phyloP scores from a whole-genome alignment of 1,140 invertebrate genomes.

The Drosophila simulans region DNA sequence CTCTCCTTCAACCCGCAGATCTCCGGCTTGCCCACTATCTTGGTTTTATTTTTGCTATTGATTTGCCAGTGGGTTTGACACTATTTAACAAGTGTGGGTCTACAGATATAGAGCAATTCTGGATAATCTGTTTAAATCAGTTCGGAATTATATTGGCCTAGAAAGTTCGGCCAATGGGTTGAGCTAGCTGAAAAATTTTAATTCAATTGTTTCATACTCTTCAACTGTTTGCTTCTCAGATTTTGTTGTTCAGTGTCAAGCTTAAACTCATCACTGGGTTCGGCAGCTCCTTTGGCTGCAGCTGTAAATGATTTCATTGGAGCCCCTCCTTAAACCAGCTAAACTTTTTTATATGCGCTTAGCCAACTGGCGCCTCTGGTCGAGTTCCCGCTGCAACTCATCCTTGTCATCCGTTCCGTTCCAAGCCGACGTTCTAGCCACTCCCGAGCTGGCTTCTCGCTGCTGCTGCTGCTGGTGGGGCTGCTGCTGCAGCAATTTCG shows the following conservation, averaged over 20 bases:
- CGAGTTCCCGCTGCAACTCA: neutral
- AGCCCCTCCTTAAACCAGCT: slow-evolving; percentile 74
- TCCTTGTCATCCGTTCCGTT: too few species aligned
- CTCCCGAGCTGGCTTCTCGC: slow-evolving; percentile 34
- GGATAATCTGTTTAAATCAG: too few species aligned
- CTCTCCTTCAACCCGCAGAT: slow-evolving; percentile 24
- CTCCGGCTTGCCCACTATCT: slow-evolving; percentile 17
- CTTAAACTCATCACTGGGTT: slow-evolving; percentile 15
- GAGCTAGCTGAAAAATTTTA: too few species aligned
- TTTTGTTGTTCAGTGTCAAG: slow-evolving; percentile 25
- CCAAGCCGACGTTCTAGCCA: slow-evolving; percentile 9
- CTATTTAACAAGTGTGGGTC: slow-evolving; percentile 1
- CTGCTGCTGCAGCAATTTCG: slow-evolving; percentile 65
- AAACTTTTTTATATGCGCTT: slow-evolving; percentile 81
- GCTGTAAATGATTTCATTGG: slow-evolving; percentile 74
- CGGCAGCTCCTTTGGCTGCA: slow-evolving; percentile 51
- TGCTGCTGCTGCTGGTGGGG: slow-evolving; percentile 18
- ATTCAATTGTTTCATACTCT: too few species aligned
- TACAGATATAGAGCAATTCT: neutral
- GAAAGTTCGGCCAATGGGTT: neutral
- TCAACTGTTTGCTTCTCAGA: neutral
- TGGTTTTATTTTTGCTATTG: slow-evolving; percentile 26
- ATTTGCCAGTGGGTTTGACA: slow-evolving; percentile 23
- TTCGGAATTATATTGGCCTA: neutral
- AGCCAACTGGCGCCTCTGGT: slow-evolving; percentile 72